Evolutionary conservation across 2,797 vertebrate genomes (phyloP).

Genomic region (Limnodromus scolopaceus): DNA sequence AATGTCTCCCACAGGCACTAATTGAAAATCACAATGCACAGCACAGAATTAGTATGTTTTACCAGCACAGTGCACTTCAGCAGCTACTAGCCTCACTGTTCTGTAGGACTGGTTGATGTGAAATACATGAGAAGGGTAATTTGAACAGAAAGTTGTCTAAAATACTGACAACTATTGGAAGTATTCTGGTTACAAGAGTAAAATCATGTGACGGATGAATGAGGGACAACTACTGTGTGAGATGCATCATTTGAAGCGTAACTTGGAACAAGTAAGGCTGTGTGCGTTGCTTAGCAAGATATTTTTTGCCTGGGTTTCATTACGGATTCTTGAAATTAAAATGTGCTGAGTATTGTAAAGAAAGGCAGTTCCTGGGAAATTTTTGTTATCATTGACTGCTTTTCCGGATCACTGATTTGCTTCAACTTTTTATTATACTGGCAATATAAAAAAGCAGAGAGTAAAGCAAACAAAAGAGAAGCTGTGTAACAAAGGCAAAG

Average conservation of each 20-base stretch:
- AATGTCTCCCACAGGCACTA: fast-evolving
- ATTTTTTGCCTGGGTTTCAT: neutral
- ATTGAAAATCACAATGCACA: neutral
- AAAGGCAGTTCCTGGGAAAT: neutral
- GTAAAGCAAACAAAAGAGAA: neutral
- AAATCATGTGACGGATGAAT: neutral
- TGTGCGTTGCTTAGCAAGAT: neutral
- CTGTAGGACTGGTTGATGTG: neutral
- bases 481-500: neutral
- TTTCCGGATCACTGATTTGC: neutral
- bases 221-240: neutral
- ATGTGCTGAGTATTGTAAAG: neutral
- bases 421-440: neutral
- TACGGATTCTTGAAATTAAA: neutral
- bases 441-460: neutral
- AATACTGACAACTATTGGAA: neutral
- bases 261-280: neutral
- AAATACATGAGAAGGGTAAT: neutral
- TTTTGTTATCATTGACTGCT: neutral
- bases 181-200: neutral
- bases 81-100: neutral
- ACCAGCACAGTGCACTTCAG: neutral
- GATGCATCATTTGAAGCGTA: neutral
- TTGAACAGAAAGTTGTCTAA: neutral
- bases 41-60: neutral